Base-by-base conservation (phyloP, 2,888 invertebrate genomes). In the Chalcis sispes region DNA sequence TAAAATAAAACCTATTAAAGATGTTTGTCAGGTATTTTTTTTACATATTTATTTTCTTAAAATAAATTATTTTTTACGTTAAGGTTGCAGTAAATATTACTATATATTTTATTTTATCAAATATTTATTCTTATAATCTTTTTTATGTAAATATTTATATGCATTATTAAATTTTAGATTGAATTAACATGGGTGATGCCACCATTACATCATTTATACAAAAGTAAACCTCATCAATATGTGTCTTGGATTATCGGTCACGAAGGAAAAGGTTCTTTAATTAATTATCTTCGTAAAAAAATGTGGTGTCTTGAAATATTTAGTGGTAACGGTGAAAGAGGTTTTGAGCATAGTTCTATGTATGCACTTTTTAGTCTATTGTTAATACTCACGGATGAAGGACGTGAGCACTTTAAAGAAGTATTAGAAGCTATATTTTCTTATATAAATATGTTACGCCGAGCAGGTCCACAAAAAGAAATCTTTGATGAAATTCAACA, bases 221-320 rank as follows among this genome's bases (percentile, higher is more conserved):
- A 92, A 87, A 91, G 91, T 20, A 95, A 95, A 85, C 95, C 96
- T 0, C 91, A 94, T 77, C 92, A 94, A 80, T 95, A 95, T 84
- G 89, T 97, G 3, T 93, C 94, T 0, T 84, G 83, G 81, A 87
- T 97, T n/a, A 89, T 97, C 3, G 96, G 95, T 0, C 94, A 97
- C 87, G 96, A 98, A 88, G 97, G 97, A 0, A 92, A 93, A 83
- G 96, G 95, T 72, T 95, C 95, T 80, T 89, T 96, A n/a, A 91
- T 95, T 1, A 93, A 94, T 0, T 95, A 93, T 85, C 89, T 96
- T 25, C 91, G 94, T 73, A 93, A 93, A 83, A 94, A 93, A 85
- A 92, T 95, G 36, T 96, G 95, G 95, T 95, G 94, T 0, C 87
- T 95, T 5, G 92, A 92, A 7, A 91, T 95, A 59, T 91, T 91